Base-by-base conservation (phyloP, 92 coral and sea anemone genomes). In the Montipora capitata region DNA sequence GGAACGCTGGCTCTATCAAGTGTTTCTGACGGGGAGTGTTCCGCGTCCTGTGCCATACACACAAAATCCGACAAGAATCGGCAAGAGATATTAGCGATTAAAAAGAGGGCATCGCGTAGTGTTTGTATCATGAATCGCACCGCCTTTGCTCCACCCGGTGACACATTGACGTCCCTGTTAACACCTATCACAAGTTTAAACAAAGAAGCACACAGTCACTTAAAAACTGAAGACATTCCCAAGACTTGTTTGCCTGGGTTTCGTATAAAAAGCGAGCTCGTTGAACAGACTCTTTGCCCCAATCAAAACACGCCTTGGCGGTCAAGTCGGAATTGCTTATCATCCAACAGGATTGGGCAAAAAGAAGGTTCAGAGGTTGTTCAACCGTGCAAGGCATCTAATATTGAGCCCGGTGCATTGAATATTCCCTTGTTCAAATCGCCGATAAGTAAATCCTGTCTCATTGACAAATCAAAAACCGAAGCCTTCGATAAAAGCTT, bases 181-280 rank as follows among this genome's bases (percentile, higher is more conserved):
- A 64, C 51, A 40, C 83, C 89, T 15, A 41, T 40, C 7, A 85
- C 89, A 51, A 48, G 83, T 44, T 85, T 74, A 27, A 85, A 3
- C 15, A 74, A 85, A 48, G 41, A 45, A 56, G 13, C 52, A 3
- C 72, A 2, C n/a, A 57, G 68, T 63, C 65, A 40, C 16, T 48
- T 41, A 2, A 63, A 0, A 40, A 35, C 54, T 5, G 68, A 66
- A 68, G 35, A 49, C 74, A 7, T 40, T 62, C 35, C 35, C 7
- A 85, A 56, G 13, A 38, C 66, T 8, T 40, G 66, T n/a, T 16
- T 40, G 16, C 11, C 68, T 38, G 89, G 56, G 72, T 81, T 68
- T 63, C 66, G 51, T 48, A 41, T 63, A 63, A 94, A 89, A 69
- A 87, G 72, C 15, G 92, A 95, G 11, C 93, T 94, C 18, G 89